Evolutionary conservation across 2,888 invertebrate genomes (phyloP), one percentile per base, ranked within the genome.

Genomic region (Chymomyza fuscimana): DNA sequence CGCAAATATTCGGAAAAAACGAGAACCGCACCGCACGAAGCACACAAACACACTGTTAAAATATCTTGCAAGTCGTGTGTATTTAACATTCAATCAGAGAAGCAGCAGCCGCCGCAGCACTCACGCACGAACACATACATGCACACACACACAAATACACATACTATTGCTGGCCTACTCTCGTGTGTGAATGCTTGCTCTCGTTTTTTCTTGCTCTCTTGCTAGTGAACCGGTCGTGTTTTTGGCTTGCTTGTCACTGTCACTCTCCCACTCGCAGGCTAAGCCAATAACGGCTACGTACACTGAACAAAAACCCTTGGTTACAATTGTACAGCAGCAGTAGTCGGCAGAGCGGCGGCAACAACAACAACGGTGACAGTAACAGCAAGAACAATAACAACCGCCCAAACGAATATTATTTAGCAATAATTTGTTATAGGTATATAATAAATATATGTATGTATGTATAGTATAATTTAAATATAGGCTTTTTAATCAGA

Each of bases 1-100:
- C 88, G 80, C 87, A 87, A 85, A 85, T 73, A 69, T 76, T 69
- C 70, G 73, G 74, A 78, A 63, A 40, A 75, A 87, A 77, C 83
- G 75, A 86, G 80, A 90, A 90, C 87, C 86, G 85, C 77, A 90
- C 87, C 86, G 86, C 81, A 89, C 90, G 88, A 89, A 87, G 81
- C 81, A 89, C 89, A 89, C 86, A 88, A 83, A 90, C 89, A 90
- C 88, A 89, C 82, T 90, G 89, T 46, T 46, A 46, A 46, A 46
- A 4, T 46, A 46, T 46, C 82, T 72, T 79, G 77, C 73, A 78
- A 74, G 87, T 76, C 77, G 78, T 78, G 87, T 85, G 86, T 90
- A 90, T 90, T 90, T 90, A 90, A 87, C 74, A 46, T 46, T 46
- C 76, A 78, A 25, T 65, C 40, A 61, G 32, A 74, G 80, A 74